phyloP scores from a whole-genome alignment of 2,113 vertebrate species.

The Natator depressus region DNA sequence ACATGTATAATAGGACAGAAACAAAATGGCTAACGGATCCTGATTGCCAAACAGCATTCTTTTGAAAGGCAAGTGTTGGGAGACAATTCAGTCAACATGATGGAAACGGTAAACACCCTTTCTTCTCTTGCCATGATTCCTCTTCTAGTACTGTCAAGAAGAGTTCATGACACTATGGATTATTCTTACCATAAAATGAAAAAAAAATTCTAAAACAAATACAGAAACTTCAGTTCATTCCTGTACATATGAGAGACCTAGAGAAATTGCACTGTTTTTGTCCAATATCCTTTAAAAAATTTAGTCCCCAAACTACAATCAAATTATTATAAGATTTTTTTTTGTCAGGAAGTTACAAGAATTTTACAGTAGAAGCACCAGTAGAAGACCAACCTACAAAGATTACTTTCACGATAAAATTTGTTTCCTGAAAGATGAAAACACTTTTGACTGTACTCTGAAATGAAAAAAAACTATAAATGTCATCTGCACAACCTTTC shows the following conservation, averaged over 20 bases:
- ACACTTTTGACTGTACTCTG: background rate
- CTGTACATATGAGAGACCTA: background rate
- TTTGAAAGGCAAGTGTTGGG: background rate
- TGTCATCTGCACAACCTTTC: constrained; percentile 2
- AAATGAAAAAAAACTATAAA: background rate
- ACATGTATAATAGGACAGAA: constrained; percentile 18
- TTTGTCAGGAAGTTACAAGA: background rate
- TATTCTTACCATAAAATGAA: background rate
- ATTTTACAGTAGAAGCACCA: background rate
- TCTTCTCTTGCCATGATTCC: background rate
- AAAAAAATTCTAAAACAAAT: background rate
- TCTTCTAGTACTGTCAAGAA: background rate
- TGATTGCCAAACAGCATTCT: background rate
- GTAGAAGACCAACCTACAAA: background rate
- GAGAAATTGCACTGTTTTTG: background rate
- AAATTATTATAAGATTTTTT: background rate
- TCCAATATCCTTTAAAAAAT: background rate
- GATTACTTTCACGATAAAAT: background rate
- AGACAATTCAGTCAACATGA: background rate
- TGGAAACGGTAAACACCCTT: background rate
- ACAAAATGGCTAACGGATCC: background rate
- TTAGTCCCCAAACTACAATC: background rate
- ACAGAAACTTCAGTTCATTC: background rate
- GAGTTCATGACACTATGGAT: background rate
- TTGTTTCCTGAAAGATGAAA: background rate